Base-by-base conservation (phyloP, 2,797 vertebrate genomes). In the Coracias cyanogaster region DNA sequence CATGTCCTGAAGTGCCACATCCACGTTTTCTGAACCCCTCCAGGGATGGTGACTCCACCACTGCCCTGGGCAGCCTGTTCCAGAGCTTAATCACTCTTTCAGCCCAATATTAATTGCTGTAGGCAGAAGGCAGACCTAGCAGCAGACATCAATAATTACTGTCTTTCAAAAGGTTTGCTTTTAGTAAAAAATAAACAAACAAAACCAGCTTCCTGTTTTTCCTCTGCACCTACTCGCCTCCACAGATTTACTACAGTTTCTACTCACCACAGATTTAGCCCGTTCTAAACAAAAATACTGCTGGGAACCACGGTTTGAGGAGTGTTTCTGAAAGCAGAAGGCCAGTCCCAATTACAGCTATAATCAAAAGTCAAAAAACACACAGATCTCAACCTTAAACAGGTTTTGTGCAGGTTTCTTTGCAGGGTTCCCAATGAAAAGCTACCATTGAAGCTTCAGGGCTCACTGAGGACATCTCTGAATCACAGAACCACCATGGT, bases 181-280 rank as follows among this genome's bases (percentile, higher is more conserved):
- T 70, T 28, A 67, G 62, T 28, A 49, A 62, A 73, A 62, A 43
- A 6, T 13, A 55, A 70, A 6, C 28, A 85, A 60, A 25, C 6
- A 26, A 65, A 64, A 33, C 5, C 46, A 49, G 6, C 31, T 11
- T 61, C 26, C 45, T 31, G 10, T 31, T 55, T 43, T 52, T 33
- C 35, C 49, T 80, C 57, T 61, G n/a, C 81, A 33, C 7, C 39
- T 26, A 11, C 69, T 73, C 10, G 43, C 28, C 22, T 54, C 35
- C 6, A 0, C 7, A 41, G 28, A 41, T 3, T 26, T 41, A 14
- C 0, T 2, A 9, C 3, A 17, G 33, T 26, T 69, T 26, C 0
- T 4, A 37, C 3, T 13, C n/a, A 5, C 46, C 52, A 12, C 1
- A 14, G 0, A 54, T 12, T 62, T 5, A 74, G 28, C 25, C 35